These are phyloP conservation scores for Decapterus maruadsi DNA, from an alignment of 2,797 vertebrate species.

Conservation along the genomic window DNA sequence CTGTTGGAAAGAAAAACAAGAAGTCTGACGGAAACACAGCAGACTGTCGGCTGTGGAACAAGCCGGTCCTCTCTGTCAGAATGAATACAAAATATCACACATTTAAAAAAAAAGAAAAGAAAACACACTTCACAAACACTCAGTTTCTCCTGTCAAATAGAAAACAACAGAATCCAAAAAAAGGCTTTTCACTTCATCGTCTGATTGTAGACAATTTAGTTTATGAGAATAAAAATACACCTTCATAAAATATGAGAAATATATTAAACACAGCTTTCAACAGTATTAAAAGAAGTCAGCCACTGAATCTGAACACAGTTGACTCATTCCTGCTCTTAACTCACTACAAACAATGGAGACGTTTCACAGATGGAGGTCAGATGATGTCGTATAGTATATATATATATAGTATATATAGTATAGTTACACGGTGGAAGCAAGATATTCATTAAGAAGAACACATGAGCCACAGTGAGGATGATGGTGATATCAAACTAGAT, in stretches of 20 bases:
- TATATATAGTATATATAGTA: too few species aligned
- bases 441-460: neutral
- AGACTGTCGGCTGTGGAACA: neutral
- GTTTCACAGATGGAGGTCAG: neutral
- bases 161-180: slow-evolving; percentile 11
- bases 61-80: neutral
- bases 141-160: slow-evolving; percentile 10
- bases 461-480: neutral
- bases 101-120: slow-evolving; percentile 33
- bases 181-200: slow-evolving; percentile 4
- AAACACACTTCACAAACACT: slow-evolving; percentile 7
- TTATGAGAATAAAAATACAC: slow-evolving; percentile 31
- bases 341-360: neutral
- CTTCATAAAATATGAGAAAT: neutral
- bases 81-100: slow-evolving; percentile 44
- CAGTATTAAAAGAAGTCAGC: neutral
- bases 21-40: neutral
- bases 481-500: neutral
- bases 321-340: neutral
- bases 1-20: neutral
- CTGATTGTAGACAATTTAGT: neutral
- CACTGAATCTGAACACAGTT: neutral
- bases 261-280: neutral
- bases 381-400: too few species aligned
- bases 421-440: neutral